phyloP scores from a whole-genome alignment of 1,140 invertebrate species.

The Macrosteles quadrilineatus region DNA sequence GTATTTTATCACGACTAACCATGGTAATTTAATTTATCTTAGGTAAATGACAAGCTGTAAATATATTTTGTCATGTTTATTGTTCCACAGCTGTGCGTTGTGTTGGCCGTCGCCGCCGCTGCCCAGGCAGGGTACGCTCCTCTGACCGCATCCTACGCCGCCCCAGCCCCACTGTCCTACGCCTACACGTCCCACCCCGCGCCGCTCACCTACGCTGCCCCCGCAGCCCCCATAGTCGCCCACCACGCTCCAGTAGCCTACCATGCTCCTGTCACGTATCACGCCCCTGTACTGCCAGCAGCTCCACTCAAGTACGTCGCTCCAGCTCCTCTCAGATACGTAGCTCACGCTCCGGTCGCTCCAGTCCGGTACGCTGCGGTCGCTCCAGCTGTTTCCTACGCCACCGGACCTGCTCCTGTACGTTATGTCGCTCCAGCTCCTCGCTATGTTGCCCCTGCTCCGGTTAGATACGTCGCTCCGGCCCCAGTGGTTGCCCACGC shows the following conservation, averaged over 20 bases:
- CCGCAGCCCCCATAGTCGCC: constrained; percentile 37
- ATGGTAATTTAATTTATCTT: too few species aligned
- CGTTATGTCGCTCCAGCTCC: constrained; percentile 40
- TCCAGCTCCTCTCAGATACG: constrained; percentile 23
- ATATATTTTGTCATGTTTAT: too few species aligned
- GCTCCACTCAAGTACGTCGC: constrained; percentile 34
- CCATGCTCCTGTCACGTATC: constrained; percentile 43
- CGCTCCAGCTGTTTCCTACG: constrained; percentile 17
- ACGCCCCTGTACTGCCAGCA: constrained; percentile 27
- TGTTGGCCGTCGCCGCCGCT: constrained; percentile 43
- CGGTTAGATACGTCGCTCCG: constrained; percentile 40
- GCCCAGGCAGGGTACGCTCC: constrained; percentile 33
- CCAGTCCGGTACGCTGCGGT: constrained; percentile 14
- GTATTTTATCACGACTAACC: too few species aligned
- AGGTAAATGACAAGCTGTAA: too few species aligned
- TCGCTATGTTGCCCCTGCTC: constrained; percentile 18
- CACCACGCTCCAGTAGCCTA: constrained; percentile 36
- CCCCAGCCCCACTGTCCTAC: neutral
- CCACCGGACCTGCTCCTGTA: constrained; percentile 15
- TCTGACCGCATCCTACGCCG: neutral
- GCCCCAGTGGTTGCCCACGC: constrained; percentile 33
- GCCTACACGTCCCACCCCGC: neutral
- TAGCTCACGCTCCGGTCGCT: constrained; percentile 37
- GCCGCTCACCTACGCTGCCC: neutral
- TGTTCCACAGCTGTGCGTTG: constrained; percentile 19